These are phyloP conservation scores for Ctenodactylus gundi DNA, from an alignment of 2,113 vertebrate genomes.

Conservation along the genomic window DNA sequence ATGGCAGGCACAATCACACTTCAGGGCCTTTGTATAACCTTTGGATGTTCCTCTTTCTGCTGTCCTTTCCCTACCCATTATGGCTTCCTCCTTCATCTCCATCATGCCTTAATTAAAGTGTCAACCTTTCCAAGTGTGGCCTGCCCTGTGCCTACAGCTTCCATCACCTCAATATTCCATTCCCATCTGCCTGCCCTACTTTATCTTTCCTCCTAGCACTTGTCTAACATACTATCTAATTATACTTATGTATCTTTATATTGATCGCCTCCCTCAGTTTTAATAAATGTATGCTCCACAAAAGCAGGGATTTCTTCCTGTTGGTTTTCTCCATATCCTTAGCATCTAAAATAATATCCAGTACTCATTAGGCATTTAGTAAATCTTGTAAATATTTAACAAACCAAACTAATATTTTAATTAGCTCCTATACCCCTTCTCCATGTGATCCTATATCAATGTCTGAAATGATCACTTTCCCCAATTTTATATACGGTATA, in stretches of 20 bases:
- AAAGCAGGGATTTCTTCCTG: slow-evolving; percentile 23
- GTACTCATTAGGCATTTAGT: slow-evolving; percentile 10
- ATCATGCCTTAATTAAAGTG: slow-evolving; percentile 30
- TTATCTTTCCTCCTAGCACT: background rate
- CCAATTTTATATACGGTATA: background rate
- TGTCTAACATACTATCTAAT: background rate
- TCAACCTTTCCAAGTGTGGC: slow-evolving; percentile 42
- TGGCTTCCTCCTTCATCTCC: background rate
- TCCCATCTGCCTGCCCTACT: background rate
- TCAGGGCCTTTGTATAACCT: background rate
- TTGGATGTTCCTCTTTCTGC: background rate
- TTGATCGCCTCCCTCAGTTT: background rate
- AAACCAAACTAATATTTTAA: slow-evolving; percentile 1
- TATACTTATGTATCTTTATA: slow-evolving; percentile 31
- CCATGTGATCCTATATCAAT: background rate
- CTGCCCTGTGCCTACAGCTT: slow-evolving; percentile 17
- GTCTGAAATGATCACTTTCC: slow-evolving; percentile 12
- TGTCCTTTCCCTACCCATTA: background rate
- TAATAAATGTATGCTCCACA: slow-evolving; percentile 26
- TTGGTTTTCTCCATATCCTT: background rate
- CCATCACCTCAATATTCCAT: background rate
- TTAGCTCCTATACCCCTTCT: background rate
- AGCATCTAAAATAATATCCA: slow-evolving; percentile 30
- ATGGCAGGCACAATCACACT: background rate
- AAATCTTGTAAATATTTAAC: slow-evolving; percentile 16